Percentiles rank a stretch among this genome's conserved stretches.
phyloP scores from a whole-genome alignment of 2,113 vertebrate species.

The Phyllopteryx taeniolatus region DNA sequence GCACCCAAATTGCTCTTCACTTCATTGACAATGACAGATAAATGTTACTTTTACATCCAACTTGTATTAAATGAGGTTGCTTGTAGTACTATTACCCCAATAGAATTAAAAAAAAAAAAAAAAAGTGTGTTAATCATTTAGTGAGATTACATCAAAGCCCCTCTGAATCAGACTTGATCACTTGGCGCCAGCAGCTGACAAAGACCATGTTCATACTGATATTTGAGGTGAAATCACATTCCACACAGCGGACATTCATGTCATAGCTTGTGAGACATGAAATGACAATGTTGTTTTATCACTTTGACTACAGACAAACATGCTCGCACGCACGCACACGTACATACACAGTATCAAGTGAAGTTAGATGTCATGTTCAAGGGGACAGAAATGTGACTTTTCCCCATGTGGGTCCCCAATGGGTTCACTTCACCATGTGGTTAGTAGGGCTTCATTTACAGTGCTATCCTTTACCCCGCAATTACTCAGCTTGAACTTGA shows the following conservation, averaged over 20 bases:
- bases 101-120: too few relatives aligned
- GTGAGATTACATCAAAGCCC: neutral
- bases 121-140: too few relatives aligned
- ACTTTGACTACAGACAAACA: neutral
- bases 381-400: constrained; percentile 30
- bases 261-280: neutral
- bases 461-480: constrained; percentile 26
- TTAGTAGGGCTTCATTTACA: constrained; percentile 26
- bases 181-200: neutral
- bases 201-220: neutral
- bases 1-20: too few relatives aligned
- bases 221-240: constrained; percentile 5
- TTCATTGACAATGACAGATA: neutral
- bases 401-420: constrained; percentile 31
- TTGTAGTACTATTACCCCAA: too few relatives aligned
- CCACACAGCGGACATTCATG: neutral
- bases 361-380: neutral
- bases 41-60: neutral
- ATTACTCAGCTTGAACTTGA: constrained; percentile 38
- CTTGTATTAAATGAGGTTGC: too few relatives aligned
- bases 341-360: neutral
- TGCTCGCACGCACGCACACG: neutral
- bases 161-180: neutral
- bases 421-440: constrained; percentile 9
- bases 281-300: neutral